phyloP scores from a whole-genome alignment of 2,888 invertebrate genomes.

The Eupithecia subumbrata region DNA sequence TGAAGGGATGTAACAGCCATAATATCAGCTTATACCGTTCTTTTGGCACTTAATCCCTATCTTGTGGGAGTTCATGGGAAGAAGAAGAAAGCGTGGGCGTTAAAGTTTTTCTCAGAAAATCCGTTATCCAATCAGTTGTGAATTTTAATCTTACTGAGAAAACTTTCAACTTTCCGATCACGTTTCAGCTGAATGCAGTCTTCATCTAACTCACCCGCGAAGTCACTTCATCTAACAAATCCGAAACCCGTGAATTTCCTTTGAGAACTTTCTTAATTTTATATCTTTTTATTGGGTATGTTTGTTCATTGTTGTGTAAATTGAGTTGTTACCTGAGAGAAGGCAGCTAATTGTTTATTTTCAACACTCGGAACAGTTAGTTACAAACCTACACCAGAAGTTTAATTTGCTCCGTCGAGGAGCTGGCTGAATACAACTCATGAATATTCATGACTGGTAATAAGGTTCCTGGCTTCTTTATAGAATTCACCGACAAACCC shows the following conservation, averaged over 20 bases:
- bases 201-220: conserved; percentile 6
- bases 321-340: conserved; percentile 33
- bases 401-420: conserved; percentile 47
- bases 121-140: conserved; percentile 50
- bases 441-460: conserved; percentile 55
- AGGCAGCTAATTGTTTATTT: conserved; percentile 37
- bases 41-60: conserved; percentile 60
- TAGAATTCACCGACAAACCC: conserved; percentile 46
- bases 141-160: conserved; percentile 44
- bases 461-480: conserved; percentile 50
- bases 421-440: conserved; percentile 37
- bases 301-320: conserved; percentile 17
- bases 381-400: conserved; percentile 33
- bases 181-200: conserved; percentile 24
- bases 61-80: conserved; percentile 54
- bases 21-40: conserved; percentile 45
- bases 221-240: conserved; percentile 7
- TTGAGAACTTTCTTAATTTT: conserved; percentile 3
- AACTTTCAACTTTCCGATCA: conserved; percentile 35
- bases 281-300: neutral
- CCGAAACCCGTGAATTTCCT: conserved; percentile 2
- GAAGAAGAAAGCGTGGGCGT: conserved; percentile 55
- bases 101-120: conserved; percentile 51
- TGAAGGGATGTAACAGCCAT: conserved; percentile 26
- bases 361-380: conserved; percentile 26